Base-by-base conservation (phyloP, 2,888 invertebrate species). In the Clostera curtula region DNA sequence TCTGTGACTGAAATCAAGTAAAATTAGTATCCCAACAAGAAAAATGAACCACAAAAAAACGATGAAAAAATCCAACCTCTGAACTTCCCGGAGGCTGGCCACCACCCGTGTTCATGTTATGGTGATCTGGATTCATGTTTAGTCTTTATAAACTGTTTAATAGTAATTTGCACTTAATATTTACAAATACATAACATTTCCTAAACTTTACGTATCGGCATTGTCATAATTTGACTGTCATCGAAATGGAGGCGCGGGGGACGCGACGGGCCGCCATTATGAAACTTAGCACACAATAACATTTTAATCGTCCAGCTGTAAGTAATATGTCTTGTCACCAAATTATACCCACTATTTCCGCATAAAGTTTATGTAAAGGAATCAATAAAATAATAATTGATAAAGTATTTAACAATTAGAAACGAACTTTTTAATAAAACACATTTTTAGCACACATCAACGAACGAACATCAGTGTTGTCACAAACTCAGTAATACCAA, bases 181-280 rank as follows among this genome's bases (percentile, higher is more conserved):
- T 64, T 71, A 72, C 63, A 68, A 70, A 59, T 66, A 69, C 59
- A 71, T 56, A 71, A 69, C 72, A 74, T 70, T 69, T 70, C 63
- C 60, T 64, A 74, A 70, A 74, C 70, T 74, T 73, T 66, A 60
- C 56, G 57, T 66, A 73, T 72, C 72, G 71, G 76, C 75, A 77
- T 83, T 82, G 82, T 80, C 82, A 80, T 79, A 77, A 73, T 77
- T 84, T 75, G 86, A 85, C 86, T 87, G 87, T 87, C 87, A 87
- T 71, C 82, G 85, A 86, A 85, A 84, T 85, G 77, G 79, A 85
- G 85, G 85, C 85, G 86, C 85, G 87, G 87, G 88, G 87, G 87
- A 87, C 87, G 87, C 87, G 86, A 86, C 86, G 86, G 85, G 83
- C 85, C 86, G 87, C 87, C 87, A 87, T 87, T 85, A 85, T 75